phyloP scores from a whole-genome alignment of 1,140 invertebrate genomes.

The Heliothis subflexa region DNA sequence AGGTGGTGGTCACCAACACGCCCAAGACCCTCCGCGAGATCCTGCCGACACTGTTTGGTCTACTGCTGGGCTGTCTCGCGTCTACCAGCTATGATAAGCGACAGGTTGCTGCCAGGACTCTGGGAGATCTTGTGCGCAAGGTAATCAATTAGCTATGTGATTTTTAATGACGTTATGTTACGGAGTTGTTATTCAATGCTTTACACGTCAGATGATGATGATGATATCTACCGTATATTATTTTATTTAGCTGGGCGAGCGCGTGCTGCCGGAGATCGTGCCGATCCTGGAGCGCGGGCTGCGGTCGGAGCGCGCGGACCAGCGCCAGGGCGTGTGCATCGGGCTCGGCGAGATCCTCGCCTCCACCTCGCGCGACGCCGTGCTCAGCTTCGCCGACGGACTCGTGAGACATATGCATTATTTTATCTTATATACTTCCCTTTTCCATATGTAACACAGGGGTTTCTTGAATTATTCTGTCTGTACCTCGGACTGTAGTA shows the following conservation, averaged over 20 bases:
- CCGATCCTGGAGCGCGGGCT: slow-evolving; percentile 98
- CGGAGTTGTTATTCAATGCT: no score
- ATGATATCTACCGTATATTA: no score
- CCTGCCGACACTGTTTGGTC: slow-evolving; percentile 96
- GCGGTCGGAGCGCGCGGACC: slow-evolving; percentile 95
- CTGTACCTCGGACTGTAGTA: no score
- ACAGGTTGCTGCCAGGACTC: slow-evolving; percentile 97
- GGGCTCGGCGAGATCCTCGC: slow-evolving; percentile 99
- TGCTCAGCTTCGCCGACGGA: slow-evolving; percentile 96
- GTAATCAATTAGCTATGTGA: slow-evolving; percentile 48
- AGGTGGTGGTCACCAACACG: slow-evolving; percentile 98
- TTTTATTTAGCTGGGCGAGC: slow-evolving; percentile 93
- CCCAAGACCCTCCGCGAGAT: slow-evolving; percentile 98
- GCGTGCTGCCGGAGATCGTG: slow-evolving; percentile 99
- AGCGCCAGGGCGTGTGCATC: slow-evolving; percentile 99
- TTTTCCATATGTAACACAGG: no score
- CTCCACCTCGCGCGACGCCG: slow-evolving; percentile 98
- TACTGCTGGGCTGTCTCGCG: slow-evolving; percentile 96
- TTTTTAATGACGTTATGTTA: background rate
- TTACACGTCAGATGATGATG: no score
- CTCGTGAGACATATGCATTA: slow-evolving; percentile 85
- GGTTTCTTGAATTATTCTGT: no score
- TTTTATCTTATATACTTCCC: background rate
- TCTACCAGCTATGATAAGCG: slow-evolving; percentile 98
- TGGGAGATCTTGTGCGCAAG: slow-evolving; percentile 99